Percentiles rank a stretch among this genome's conserved stretches.
phyloP scores from a whole-genome alignment of 1,140 invertebrate species.

The Tribolium madens region DNA sequence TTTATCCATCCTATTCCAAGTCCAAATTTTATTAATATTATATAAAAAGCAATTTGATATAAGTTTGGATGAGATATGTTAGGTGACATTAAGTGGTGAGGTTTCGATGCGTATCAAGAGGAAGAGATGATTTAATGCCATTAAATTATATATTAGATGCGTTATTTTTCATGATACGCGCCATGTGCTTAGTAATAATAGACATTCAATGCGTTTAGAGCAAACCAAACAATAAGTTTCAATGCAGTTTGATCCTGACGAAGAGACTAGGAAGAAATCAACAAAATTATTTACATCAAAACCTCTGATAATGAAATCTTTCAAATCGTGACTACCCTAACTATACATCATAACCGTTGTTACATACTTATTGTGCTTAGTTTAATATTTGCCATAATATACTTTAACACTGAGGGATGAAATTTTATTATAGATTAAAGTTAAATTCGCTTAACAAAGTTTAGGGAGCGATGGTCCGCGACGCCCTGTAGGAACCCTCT shows the following conservation, averaged over 20 bases:
- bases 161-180: constrained; percentile 27
- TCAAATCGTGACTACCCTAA: constrained; percentile 49
- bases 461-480: constrained; percentile 1
- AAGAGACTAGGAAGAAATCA: constrained; percentile 16
- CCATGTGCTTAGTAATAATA: constrained; percentile 31
- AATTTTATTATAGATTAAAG: constrained; percentile 51
- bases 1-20: constrained; percentile 53
- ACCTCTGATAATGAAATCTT: constrained; percentile 40
- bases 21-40: constrained; percentile 48
- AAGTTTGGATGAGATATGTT: constrained; percentile 55
- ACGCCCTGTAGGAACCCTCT: constrained; percentile 17
- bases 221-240: not conserved
- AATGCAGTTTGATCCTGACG: not conserved
- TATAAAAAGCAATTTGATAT: constrained; percentile 58
- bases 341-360: constrained; percentile 50
- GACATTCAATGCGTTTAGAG: constrained; percentile 16
- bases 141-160: constrained; percentile 25
- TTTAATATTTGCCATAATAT: constrained; percentile 57
- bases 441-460: constrained; percentile 53
- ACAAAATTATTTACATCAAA: constrained; percentile 46
- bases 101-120: constrained; percentile 39
- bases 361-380: constrained; percentile 58
- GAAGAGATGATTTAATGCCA: constrained; percentile 31
- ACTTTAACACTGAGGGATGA: constrained; percentile 57
- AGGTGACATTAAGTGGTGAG: constrained; percentile 50